These are phyloP conservation scores for Oncorhynchus tshawytscha DNA, from an alignment of 2,113 vertebrate species.

Conservation along the genomic window DNA sequence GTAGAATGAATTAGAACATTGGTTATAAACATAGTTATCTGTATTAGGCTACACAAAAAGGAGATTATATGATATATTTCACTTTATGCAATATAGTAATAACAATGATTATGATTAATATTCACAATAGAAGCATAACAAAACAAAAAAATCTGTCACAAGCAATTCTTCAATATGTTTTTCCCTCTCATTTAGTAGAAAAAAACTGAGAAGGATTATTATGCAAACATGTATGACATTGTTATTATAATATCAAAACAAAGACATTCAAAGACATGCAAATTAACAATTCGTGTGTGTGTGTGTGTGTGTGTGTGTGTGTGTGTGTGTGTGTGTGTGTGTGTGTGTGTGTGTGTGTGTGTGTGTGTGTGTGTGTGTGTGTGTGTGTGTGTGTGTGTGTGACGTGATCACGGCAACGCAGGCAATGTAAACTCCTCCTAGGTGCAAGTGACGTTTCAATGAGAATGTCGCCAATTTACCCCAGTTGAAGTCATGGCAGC, in stretches of 20 bases:
- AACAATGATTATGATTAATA: too few relatives aligned
- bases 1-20: not conserved
- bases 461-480: slow-evolving; percentile 65
- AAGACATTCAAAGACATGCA: too few relatives aligned
- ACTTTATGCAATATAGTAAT: too few relatives aligned
- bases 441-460: slow-evolving; percentile 58
- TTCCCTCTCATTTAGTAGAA: too few relatives aligned
- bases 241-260: too few relatives aligned
- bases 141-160: too few relatives aligned
- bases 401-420: slow-evolving; percentile 1
- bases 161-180: too few relatives aligned
- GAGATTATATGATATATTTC: not conserved
- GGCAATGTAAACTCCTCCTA: slow-evolving; percentile 51
- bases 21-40: not conserved
- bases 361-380: slow-evolving; percentile 1
- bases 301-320: not conserved
- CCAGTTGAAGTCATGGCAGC: slow-evolving; percentile 81
- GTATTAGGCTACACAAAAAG: not conserved
- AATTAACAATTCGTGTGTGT: not conserved
- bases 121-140: too few relatives aligned
- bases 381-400: slow-evolving; percentile 11
- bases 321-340: not conserved
- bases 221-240: not conserved
- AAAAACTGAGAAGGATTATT: not conserved
- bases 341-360: too few relatives aligned